Conservation (phyloP, 1,140 invertebrate species). For the Globodera rostochiensis region DNA sequence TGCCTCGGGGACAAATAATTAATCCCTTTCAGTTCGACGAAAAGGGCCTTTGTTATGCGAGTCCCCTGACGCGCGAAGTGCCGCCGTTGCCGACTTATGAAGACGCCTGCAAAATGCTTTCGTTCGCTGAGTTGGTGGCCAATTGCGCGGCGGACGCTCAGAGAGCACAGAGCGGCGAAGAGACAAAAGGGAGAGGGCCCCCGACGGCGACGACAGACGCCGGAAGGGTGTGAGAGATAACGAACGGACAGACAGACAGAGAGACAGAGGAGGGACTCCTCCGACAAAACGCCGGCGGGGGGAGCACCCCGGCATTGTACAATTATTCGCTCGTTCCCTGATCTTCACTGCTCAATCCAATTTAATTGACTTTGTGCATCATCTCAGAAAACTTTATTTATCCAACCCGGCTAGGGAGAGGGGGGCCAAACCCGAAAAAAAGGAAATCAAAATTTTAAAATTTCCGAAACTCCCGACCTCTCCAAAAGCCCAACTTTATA, state of each 20-base stretch:
- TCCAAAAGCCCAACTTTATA: too few species aligned
- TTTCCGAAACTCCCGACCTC: too few species aligned
- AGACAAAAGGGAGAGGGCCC: too few species aligned
- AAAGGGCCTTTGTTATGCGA: conserved; percentile 41
- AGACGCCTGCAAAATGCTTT: conserved; percentile 37
- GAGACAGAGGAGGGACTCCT: too few species aligned
- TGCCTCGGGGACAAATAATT: background rate
- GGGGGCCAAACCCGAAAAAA: too few species aligned
- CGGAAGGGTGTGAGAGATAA: too few species aligned
- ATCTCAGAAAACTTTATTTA: conserved; percentile 4
- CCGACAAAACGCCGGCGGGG: too few species aligned
- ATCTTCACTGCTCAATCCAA: background rate
- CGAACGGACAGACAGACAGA: too few species aligned
- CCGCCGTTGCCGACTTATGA: conserved; percentile 41
- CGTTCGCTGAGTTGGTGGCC: conserved; percentile 5
- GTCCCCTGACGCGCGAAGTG: conserved; percentile 42
- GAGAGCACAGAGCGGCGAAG: background rate
- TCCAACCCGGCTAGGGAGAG: background rate
- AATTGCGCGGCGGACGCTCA: background rate
- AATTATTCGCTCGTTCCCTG: too few species aligned
- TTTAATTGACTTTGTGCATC: background rate
- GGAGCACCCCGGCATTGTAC: too few species aligned
- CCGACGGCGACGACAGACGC: too few species aligned
- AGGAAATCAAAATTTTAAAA: too few species aligned
- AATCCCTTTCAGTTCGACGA: conserved; percentile 31